phyloP scores from a whole-genome alignment of 2,113 vertebrate genomes.

The Ceyx melanurus region DNA sequence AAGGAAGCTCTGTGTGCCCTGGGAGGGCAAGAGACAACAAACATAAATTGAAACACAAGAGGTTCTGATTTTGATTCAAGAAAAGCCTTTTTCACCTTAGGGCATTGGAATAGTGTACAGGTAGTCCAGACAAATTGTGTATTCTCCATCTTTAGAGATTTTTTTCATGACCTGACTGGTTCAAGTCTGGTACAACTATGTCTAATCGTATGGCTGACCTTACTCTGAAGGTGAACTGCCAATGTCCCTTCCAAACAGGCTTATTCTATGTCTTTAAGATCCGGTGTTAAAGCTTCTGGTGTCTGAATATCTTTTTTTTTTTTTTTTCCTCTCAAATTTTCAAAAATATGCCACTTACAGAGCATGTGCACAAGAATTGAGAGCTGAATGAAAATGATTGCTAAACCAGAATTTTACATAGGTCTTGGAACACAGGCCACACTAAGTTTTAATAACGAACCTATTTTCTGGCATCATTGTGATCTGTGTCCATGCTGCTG shows the following conservation, averaged over 20 bases:
- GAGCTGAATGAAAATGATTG: not conserved
- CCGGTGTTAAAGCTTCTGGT: not conserved
- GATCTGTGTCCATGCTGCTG: accelerated
- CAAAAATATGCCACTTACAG: not conserved
- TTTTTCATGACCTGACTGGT: not conserved
- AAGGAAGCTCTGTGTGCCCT: not conserved
- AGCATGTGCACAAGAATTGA: not conserved
- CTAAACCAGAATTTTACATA: not conserved
- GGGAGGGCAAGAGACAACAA: not conserved
- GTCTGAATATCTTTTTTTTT: not conserved
- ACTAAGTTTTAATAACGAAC: not conserved
- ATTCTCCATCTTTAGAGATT: not conserved
- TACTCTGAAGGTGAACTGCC: not conserved
- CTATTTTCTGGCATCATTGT: not conserved
- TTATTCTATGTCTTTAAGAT: not conserved
- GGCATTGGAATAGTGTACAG: not conserved
- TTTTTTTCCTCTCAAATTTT: not conserved
- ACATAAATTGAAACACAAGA: not conserved
- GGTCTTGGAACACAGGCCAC: not conserved
- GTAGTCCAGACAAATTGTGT: not conserved
- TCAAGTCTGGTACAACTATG: not conserved
- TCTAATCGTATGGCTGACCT: no score
- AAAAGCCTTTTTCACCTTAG: not conserved
- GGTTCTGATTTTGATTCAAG: not conserved
- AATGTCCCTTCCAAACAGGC: not conserved